Evolutionary conservation across 2,888 invertebrate species (phyloP), one percentile per base, ranked within the genome.

Genomic region (Meteorus cinctellus): DNA sequence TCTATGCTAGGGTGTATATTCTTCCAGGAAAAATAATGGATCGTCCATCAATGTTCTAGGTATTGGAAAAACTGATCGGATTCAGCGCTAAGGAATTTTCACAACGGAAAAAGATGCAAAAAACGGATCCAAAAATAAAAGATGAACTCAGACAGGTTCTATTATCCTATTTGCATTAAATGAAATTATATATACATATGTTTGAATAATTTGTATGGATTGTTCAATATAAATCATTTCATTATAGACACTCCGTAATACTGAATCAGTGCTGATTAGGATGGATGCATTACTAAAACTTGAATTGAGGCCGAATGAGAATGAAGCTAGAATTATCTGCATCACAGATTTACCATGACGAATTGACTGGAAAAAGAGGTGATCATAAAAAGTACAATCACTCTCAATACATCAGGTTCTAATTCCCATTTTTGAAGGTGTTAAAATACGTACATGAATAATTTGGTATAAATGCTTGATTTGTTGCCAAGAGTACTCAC

Each of bases 41-140:
- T 63, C 34, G 66, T 72, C n/a, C 12, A 67, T 69, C 59, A 16
- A 71, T 67, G 59, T 66, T 70, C 60, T 76, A 89, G 89, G 79
- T 88, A 34, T 77, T 89, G 29, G 84, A 86, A 75, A 80, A 81
- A 74, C 75, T 86, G 59, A 79, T 89, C 74, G 88, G 88, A 67
- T 84, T 86, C 24, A 84, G 77, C 45, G 83, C 84, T 4, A 55
- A 80, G 16, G 85, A 88, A 79, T 89, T 89, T 79, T 82, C 81
- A 19, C 55, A 78, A 55, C 85, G 84, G 70, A 88, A 84, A 69
- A 88, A 86, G 75, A 77, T 85, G 41, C 83, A 80, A 19, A 88
- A 85, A 71, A 78, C 68, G 6, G 78, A 87, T 85, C 83, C 87
- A n/a, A 78, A 82, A 48, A 77, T 87, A 34, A 83, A 85, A 41